These are phyloP conservation scores for Picus viridis DNA, from an alignment of 2,797 vertebrate species.

Conservation along the genomic window DNA sequence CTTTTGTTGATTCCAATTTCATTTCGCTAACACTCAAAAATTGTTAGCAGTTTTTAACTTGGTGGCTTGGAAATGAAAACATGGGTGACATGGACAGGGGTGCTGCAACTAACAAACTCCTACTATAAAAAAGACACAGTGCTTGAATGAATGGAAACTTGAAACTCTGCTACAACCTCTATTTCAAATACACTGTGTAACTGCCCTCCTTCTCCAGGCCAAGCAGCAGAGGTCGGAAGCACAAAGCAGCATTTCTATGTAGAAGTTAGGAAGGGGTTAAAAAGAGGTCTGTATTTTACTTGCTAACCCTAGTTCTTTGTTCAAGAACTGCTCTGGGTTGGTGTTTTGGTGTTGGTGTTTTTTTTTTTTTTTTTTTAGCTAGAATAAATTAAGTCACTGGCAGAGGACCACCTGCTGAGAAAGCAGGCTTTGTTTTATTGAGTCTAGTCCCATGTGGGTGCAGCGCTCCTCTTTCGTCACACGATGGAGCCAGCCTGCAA, in stretches of 20 bases:
- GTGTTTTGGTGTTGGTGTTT: neutral
- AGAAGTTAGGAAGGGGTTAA: conserved; percentile 44
- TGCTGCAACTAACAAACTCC: neutral
- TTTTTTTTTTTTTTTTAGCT: neutral
- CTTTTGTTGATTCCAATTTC: neutral
- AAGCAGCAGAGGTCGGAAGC: neutral
- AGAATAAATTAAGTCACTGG: conserved; percentile 54
- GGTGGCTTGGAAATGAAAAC: neutral
- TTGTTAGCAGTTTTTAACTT: neutral
- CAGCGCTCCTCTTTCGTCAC: neutral
- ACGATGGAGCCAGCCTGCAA: conserved; percentile 58
- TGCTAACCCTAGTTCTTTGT: conserved; percentile 53
- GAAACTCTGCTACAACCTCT: conserved; percentile 18
- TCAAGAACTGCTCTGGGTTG: neutral
- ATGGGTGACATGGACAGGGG: neutral
- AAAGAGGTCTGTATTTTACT: conserved; percentile 37
- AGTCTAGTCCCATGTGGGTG: neutral
- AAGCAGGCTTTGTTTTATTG: conserved; percentile 14
- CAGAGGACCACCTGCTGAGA: conserved; percentile 56
- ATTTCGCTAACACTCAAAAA: neutral
- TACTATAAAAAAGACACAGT: neutral
- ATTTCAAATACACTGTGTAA: neutral
- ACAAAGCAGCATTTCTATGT: conserved; percentile 8
- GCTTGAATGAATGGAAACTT: conserved; percentile 11
- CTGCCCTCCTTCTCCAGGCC: neutral